phyloP scores from a whole-genome alignment of 1,140 invertebrate genomes.

The Aphis gossypii region DNA sequence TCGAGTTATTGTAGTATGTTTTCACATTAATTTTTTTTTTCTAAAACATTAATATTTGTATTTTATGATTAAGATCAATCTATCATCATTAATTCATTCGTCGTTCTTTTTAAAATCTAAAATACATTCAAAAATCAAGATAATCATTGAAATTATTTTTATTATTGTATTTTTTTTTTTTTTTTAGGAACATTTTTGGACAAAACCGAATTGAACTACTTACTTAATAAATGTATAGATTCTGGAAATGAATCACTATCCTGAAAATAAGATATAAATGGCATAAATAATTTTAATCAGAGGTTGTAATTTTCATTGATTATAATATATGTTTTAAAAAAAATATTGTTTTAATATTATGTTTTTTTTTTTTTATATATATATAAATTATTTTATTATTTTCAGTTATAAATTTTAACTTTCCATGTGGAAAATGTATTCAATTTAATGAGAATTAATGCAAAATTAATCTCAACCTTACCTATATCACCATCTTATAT shows the following conservation, averaged over 20 bases:
- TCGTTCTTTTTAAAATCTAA: neutral
- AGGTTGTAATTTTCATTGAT: neutral
- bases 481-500: neutral
- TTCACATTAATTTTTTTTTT: neutral
- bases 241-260: neutral
- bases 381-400: neutral
- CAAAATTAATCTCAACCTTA: neutral
- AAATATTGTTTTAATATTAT: neutral
- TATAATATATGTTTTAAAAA: neutral
- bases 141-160: neutral
- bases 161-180: neutral
- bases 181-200: constrained; percentile 46
- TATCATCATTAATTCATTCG: neutral
- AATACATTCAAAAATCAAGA: neutral
- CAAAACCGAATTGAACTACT: neutral
- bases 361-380: neutral
- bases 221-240: constrained; percentile 46
- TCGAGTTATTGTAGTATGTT: neutral
- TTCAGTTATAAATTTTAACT: neutral
- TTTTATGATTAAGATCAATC: neutral
- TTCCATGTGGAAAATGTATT: neutral
- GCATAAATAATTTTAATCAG: neutral
- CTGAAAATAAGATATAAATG: neutral
- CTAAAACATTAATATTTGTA: neutral
- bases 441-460: neutral